Percentiles rank a stretch among this genome's conserved stretches.
phyloP scores from a whole-genome alignment of 1,140 invertebrate genomes.

The Drosophila suzukii region DNA sequence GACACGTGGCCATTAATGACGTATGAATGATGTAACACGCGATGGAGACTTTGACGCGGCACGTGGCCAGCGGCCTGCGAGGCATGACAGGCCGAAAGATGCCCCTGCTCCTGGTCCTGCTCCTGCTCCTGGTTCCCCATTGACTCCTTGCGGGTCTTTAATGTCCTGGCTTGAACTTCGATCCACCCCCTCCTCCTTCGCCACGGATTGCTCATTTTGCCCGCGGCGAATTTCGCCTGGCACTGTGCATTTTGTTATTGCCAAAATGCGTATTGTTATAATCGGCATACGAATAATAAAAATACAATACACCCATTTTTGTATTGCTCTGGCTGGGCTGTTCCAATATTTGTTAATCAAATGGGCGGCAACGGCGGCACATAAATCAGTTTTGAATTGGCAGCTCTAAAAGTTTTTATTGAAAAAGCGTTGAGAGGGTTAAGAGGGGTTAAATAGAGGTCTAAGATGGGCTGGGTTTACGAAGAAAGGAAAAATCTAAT shows the following conservation, averaged over 20 bases:
- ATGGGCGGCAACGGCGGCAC: constrained; percentile 56
- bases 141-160: constrained; percentile 65
- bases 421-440: constrained; percentile 30
- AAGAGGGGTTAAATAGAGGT: neutral
- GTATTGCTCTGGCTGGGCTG: constrained; percentile 8
- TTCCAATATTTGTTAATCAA: constrained; percentile 67
- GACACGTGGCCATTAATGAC: constrained; percentile 84
- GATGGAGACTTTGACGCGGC: constrained; percentile 68
- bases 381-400: constrained; percentile 61
- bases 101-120: neutral
- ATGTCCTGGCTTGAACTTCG: constrained; percentile 21
- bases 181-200: neutral
- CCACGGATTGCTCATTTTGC: constrained; percentile 66
- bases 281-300: constrained; percentile 58
- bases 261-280: constrained; percentile 69
- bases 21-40: constrained; percentile 85
- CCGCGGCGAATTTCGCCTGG: constrained; percentile 43
- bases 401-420: constrained; percentile 18
- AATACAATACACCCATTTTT: constrained; percentile 54
- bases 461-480: neutral
- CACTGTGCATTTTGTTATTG: constrained; percentile 45
- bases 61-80: constrained; percentile 71
- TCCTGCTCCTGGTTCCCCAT: constrained; percentile 32
- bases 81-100: constrained; percentile 61
- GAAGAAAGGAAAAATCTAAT: neutral